These are phyloP conservation scores for Melanogrammus aeglefinus DNA, from an alignment of 2,797 vertebrate genomes.

Conservation along the genomic window DNA sequence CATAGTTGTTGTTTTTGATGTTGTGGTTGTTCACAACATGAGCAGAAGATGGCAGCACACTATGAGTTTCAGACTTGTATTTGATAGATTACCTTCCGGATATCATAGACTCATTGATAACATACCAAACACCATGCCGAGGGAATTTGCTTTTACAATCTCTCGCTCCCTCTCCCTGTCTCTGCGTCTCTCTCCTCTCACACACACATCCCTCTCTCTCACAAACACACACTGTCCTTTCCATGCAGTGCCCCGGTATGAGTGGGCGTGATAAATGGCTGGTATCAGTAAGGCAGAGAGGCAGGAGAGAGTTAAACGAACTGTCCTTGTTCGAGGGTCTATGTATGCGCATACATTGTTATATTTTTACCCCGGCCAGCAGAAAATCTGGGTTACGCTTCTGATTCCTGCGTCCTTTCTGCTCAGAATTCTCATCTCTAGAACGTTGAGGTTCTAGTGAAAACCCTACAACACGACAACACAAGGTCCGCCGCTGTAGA, in stretches of 20 bases:
- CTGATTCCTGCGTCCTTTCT: slow-evolving; percentile 56
- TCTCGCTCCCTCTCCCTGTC: background rate
- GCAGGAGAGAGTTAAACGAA: slow-evolving; percentile 72
- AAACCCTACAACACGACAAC: slow-evolving; percentile 1
- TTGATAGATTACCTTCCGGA: slow-evolving; percentile 18
- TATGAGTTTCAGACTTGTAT: slow-evolving; percentile 34
- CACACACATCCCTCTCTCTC: slow-evolving; percentile 20
- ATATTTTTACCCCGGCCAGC: slow-evolving; percentile 70
- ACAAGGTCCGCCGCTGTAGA: slow-evolving; percentile 16
- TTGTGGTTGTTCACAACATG: slow-evolving; percentile 34
- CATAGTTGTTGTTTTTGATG: slow-evolving; percentile 5
- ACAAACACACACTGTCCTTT: slow-evolving; percentile 37
- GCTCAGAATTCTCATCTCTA: slow-evolving; percentile 51
- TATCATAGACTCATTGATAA: slow-evolving; percentile 27
- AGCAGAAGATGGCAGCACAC: slow-evolving; percentile 74
- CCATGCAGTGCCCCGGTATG: slow-evolving; percentile 45
- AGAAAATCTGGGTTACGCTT: slow-evolving; percentile 67
- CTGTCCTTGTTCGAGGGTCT: slow-evolving; percentile 74
- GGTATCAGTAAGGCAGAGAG: slow-evolving; percentile 59
- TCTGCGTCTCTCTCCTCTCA: background rate
- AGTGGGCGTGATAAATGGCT: slow-evolving; percentile 68
- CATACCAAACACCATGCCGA: background rate
- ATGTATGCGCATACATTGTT: slow-evolving; percentile 75
- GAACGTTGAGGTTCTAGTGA: slow-evolving; percentile 15
- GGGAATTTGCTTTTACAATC: background rate